Base-by-base conservation (phyloP, 2,113 vertebrate species). In the Macquaria ambigua region DNA sequence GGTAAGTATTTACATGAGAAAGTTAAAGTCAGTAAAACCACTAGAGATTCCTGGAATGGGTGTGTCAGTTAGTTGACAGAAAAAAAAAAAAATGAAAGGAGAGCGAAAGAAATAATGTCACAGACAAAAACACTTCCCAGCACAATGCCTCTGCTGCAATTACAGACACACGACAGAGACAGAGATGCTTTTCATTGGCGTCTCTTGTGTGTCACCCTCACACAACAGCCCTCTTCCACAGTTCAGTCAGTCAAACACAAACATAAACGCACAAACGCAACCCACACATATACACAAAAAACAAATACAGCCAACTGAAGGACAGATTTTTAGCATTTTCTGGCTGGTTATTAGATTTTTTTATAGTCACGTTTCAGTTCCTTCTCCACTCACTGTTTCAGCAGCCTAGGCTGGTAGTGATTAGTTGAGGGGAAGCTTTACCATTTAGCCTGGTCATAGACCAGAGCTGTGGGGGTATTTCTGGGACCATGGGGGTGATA, bases 31-130 rank as follows among this genome's bases (percentile, higher is more conserved):
- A 77, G 89, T 91, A 85, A 92, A 93, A 92, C 93, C 92, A 86
- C 92, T 41, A 73, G 72, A 94, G 90, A 96, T 95, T 96, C 94
- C 84, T 89, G 87, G 89, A 90, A 93, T 85, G 93, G 95, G 95
- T 94, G 94, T 94, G 93, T 93, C 93, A 82, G 89, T 90, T 64
- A 83, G 88, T 87, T 92, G 88, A 94, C 79, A 66, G 76, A 76
- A 79, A 87, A 72, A n/a, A n/a, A n/a, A 85, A 87, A 72, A 83
- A 79, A 85, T 52, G 84, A 91, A 88, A 87, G 55, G 77, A 77
- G 59, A 78, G 80, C 39, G 23, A 77, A 68, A 87, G 59, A 87
- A 90, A 83, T 85, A 91, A 85, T 79, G 87, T 90, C 81, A 81
- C 83, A 93, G 72, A 82, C 76, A 87, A 83, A 88, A 80, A 84